Percentiles rank a stretch among this genome's conserved stretches.
Evolutionary conservation across 2,797 vertebrate genomes (phyloP).

Genomic region (Mastacembelus armatus): DNA sequence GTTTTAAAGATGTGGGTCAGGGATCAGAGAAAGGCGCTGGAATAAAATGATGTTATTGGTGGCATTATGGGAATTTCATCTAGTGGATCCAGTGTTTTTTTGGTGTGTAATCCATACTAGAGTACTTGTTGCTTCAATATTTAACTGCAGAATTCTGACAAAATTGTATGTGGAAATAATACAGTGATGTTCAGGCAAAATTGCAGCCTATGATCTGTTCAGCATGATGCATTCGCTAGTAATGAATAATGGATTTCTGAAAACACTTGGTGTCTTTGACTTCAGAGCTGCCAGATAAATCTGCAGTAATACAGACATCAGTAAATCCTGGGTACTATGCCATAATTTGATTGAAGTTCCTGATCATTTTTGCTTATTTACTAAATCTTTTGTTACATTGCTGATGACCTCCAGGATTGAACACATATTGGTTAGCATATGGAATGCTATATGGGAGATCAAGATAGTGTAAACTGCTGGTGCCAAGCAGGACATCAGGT

Average conservation of each 20-base stretch:
- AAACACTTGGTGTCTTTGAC: slow-evolving; percentile 36
- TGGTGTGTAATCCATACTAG: no score
- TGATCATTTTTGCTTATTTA: background rate
- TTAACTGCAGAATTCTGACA: background rate
- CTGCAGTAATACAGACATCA: background rate
- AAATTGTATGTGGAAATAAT: no score
- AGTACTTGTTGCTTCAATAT: background rate
- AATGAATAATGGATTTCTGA: slow-evolving; percentile 35
- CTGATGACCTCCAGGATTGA: slow-evolving; percentile 15
- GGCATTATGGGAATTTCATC: no score
- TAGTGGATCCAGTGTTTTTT: no score
- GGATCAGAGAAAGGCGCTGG: no score
- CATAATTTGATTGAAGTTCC: background rate
- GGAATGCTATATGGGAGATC: slow-evolving; percentile 7
- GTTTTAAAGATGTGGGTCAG: no score
- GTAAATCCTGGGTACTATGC: background rate
- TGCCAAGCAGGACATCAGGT: slow-evolving; percentile 55
- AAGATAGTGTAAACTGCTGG: slow-evolving; percentile 20
- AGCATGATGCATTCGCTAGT: slow-evolving; percentile 31
- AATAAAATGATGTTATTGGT: no score
- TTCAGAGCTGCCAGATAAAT: slow-evolving; percentile 37
- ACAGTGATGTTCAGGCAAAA: slow-evolving; percentile 6
- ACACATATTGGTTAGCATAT: slow-evolving; percentile 11
- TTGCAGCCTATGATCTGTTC: slow-evolving; percentile 19
- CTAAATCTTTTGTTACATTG: background rate